phyloP scores from a whole-genome alignment of 1,140 invertebrate species.

The Neodiprion fabricii region DNA sequence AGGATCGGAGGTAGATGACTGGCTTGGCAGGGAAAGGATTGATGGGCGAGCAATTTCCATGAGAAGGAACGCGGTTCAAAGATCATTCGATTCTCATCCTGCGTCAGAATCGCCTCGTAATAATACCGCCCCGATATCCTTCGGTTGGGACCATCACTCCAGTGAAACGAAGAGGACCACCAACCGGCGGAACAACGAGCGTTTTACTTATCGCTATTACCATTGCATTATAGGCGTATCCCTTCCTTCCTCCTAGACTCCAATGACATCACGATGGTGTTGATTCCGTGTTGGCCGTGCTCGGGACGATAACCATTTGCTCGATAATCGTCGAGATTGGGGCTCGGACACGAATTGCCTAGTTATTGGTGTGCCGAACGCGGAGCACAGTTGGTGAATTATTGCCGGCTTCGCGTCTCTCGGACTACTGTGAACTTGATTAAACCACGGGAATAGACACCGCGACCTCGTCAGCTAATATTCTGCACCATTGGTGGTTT shows the following conservation, averaged over 20 bases:
- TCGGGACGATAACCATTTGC: too few species aligned
- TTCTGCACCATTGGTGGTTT: too few species aligned
- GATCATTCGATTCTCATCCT: constrained; percentile 1
- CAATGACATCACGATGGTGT: too few species aligned
- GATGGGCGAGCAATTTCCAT: constrained; percentile 20
- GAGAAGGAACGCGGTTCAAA: constrained; percentile 20
- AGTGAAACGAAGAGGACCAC: too few species aligned
- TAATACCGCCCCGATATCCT: too few species aligned
- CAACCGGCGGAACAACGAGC: too few species aligned
- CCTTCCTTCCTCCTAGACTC: too few species aligned
- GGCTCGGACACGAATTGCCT: neutral
- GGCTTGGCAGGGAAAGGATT: constrained; percentile 7
- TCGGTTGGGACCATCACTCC: too few species aligned
- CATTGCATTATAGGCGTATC: too few species aligned
- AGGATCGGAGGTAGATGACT: neutral
- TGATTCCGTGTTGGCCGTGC: too few species aligned
- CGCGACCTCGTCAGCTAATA: neutral
- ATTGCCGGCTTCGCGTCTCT: neutral
- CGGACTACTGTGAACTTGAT: neutral
- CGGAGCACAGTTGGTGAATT: neutral
- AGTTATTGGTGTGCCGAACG: neutral
- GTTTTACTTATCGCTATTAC: too few species aligned
- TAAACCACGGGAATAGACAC: neutral
- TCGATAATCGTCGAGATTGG: too few species aligned
- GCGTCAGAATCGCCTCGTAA: neutral